These are phyloP conservation scores for Polyodon spathula DNA, from an alignment of 2,113 vertebrate species.

Conservation along the genomic window DNA sequence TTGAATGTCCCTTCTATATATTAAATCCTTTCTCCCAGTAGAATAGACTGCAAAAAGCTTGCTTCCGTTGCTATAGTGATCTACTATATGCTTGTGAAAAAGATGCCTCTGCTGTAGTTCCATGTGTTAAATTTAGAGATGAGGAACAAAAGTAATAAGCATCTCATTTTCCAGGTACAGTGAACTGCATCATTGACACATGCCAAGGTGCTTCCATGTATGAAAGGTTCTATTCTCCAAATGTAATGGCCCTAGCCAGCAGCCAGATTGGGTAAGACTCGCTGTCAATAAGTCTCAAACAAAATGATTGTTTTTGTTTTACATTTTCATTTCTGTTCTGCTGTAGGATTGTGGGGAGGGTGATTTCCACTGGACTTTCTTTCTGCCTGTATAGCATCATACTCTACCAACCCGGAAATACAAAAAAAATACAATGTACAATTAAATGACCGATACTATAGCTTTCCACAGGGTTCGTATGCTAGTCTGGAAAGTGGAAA, in stretches of 20 bases:
- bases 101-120: background rate
- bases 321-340: background rate
- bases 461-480: too few species aligned
- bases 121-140: background rate
- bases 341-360: background rate
- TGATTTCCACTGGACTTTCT: too few species aligned
- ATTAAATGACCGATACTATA: too few species aligned
- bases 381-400: too few species aligned
- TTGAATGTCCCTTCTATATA: too few species aligned
- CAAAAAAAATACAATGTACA: too few species aligned
- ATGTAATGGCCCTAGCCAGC: constrained; percentile 92
- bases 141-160: background rate
- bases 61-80: background rate
- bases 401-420: too few species aligned
- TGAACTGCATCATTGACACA: constrained; percentile 92
- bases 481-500: too few species aligned
- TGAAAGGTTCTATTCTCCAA: constrained; percentile 94
- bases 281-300: constrained; percentile 71
- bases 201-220: constrained; percentile 98
- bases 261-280: constrained; percentile 97
- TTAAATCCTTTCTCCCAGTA: background rate
- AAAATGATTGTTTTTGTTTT: background rate
- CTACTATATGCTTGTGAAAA: background rate
- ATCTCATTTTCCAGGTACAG: constrained; percentile 73
- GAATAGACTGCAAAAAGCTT: background rate